Evolutionary conservation across 1,140 invertebrate species (phyloP).

Genomic region (Heliconius congener): DNA sequence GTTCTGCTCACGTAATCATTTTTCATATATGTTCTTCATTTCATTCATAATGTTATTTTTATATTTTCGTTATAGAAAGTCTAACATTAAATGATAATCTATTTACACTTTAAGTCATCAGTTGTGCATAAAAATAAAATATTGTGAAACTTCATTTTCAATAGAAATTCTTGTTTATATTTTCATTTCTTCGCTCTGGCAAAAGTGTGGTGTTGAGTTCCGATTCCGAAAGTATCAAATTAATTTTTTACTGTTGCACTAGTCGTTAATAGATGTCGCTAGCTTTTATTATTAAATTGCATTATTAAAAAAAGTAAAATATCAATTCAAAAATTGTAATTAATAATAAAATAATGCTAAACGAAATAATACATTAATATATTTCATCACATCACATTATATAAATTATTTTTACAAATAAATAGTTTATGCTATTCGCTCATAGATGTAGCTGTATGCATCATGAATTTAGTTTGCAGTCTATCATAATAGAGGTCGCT

Average conservation of each 20-base stretch:
- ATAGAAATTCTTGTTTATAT: too few species aligned
- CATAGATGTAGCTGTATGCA: background rate
- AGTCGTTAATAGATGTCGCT: constrained; percentile 24
- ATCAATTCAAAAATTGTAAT: background rate
- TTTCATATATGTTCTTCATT: too few species aligned
- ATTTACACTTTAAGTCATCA: too few species aligned
- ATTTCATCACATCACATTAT: background rate
- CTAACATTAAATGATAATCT: too few species aligned
- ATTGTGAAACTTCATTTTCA: too few species aligned
- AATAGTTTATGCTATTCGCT: background rate
- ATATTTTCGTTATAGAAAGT: too few species aligned
- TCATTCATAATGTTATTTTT: background rate
- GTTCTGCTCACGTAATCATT: too few species aligned
- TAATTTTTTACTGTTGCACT: background rate
- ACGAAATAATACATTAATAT: background rate
- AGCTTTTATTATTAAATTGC: background rate
- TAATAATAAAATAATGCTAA: background rate
- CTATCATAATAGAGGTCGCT: constrained; percentile 25
- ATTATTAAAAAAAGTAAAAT: too few species aligned
- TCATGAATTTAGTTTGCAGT: background rate
- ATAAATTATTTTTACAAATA: background rate
- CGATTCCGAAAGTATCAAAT: too few species aligned
- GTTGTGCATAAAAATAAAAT: too few species aligned
- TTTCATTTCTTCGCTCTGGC: too few species aligned
- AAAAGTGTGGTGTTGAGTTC: too few species aligned